phyloP scores from a whole-genome alignment of 2,797 vertebrate genomes.

The Chelidonichthys spinosus region DNA sequence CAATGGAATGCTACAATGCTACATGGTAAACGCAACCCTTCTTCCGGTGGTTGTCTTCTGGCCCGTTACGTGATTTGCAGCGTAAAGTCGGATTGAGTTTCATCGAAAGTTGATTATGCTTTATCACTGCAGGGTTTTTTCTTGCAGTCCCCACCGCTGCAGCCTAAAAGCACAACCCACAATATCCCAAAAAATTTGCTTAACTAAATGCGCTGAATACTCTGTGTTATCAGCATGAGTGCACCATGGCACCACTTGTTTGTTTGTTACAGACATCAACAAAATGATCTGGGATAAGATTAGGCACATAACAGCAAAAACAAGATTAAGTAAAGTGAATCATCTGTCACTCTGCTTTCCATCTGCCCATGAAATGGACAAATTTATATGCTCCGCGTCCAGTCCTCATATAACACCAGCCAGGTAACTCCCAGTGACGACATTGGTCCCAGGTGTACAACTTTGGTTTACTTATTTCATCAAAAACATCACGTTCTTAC shows the following conservation, averaged over 20 bases:
- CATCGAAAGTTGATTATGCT: too few species aligned
- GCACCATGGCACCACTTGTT: slow-evolving; percentile 29
- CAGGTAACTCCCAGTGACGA: slow-evolving; percentile 29
- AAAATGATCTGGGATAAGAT: slow-evolving; percentile 50
- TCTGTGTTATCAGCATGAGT: background rate
- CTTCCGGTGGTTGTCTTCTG: too few species aligned
- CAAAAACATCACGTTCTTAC: slow-evolving; percentile 32
- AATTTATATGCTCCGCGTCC: slow-evolving; percentile 45
- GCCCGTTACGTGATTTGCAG: too few species aligned
- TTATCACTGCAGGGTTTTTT: background rate
- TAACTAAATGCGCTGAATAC: slow-evolving; percentile 16
- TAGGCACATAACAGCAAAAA: slow-evolving; percentile 46
- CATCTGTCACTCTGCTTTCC: slow-evolving; percentile 66
- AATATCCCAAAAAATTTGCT: background rate
- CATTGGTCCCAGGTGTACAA: slow-evolving; percentile 26
- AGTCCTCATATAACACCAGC: slow-evolving; percentile 49
- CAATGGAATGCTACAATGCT: too few species aligned
- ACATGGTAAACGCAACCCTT: too few species aligned
- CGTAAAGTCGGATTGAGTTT: too few species aligned
- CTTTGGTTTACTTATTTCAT: slow-evolving; percentile 32
- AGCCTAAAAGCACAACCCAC: background rate
- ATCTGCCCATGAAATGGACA: slow-evolving; percentile 63
- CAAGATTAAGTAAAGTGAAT: slow-evolving; percentile 61
- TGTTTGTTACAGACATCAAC: slow-evolving; percentile 56
- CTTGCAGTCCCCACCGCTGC: background rate